Evolutionary conservation across 2,888 invertebrate genomes (phyloP).

Genomic region (Morpho deidamia): DNA sequence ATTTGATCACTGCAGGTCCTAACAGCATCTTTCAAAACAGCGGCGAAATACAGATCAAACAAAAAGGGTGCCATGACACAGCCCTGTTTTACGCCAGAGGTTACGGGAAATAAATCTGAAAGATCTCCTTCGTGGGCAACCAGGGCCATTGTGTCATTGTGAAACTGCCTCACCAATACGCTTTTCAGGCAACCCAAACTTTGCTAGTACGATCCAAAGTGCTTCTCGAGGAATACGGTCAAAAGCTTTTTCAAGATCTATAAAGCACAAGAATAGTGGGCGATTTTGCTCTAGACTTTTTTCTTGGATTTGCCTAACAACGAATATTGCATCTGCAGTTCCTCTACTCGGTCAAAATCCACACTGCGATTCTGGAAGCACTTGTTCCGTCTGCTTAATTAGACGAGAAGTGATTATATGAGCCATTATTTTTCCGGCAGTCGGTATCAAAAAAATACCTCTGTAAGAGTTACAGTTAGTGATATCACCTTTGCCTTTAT

Average conservation of each 20-base stretch:
- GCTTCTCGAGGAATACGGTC: background rate
- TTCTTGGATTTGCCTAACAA: background rate
- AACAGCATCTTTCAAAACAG: too few species aligned
- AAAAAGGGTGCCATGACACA: too few species aligned
- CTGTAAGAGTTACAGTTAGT: constrained; percentile 23
- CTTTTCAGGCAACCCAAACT: constrained; percentile 21
- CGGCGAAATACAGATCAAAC: too few species aligned
- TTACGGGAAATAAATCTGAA: background rate
- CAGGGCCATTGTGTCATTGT: background rate
- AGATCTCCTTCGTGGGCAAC: background rate
- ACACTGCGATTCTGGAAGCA: constrained; percentile 6
- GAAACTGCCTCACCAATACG: background rate
- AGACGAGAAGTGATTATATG: background rate
- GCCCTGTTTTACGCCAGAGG: background rate
- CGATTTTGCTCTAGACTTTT: background rate
- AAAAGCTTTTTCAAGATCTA: background rate
- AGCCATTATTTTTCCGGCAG: constrained; percentile 3
- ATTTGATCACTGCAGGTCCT: too few species aligned
- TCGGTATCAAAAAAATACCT: constrained; percentile 1
- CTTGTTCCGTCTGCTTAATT: background rate
- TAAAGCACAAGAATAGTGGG: background rate
- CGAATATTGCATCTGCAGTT: constrained; percentile 1
- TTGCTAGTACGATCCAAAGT: background rate
- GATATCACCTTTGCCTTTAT: constrained; percentile 5
- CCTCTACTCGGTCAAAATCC: constrained; percentile 4